phyloP scores from a whole-genome alignment of 1,140 invertebrate species.

The Platyscapa corneri region DNA sequence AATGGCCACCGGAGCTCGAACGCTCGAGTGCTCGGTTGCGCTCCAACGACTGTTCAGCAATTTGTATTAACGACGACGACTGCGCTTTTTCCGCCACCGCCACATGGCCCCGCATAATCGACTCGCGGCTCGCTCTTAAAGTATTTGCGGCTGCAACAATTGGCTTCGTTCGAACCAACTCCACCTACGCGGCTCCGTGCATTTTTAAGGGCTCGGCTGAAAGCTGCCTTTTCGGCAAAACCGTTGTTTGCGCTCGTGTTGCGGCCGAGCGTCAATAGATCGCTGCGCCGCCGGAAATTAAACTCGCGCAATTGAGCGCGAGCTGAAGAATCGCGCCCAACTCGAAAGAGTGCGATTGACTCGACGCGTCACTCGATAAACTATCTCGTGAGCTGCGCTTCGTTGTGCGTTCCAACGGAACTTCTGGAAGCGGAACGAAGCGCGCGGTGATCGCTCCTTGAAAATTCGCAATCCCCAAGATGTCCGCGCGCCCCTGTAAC shows the following conservation, averaged over 20 bases:
- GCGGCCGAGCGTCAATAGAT: background rate
- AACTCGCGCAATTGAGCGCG: background rate
- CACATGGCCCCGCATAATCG: background rate
- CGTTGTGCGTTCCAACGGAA: too few relatives aligned
- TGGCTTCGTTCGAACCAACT: background rate
- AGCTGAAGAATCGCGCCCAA: too few relatives aligned
- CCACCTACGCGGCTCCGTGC: background rate
- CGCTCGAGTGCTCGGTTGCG: conserved; percentile 29
- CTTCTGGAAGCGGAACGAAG: too few relatives aligned
- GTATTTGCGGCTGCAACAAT: background rate
- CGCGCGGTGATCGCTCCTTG: too few relatives aligned
- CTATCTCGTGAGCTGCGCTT: too few relatives aligned
- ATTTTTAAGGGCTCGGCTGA: background rate
- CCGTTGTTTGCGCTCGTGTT: background rate
- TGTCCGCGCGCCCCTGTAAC: background rate
- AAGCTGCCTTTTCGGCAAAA: background rate
- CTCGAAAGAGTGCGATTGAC: too few relatives aligned
- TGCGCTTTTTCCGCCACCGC: conserved; percentile 38
- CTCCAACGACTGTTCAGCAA: conserved; percentile 37
- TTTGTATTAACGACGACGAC: conserved; percentile 55
- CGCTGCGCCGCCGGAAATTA: background rate
- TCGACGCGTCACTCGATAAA: too few relatives aligned
- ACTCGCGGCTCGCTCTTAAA: conserved; percentile 39
- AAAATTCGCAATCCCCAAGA: background rate
- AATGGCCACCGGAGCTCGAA: conserved; percentile 54